These are phyloP conservation scores for Neuroscelio doddi DNA, from an alignment of 2,888 invertebrate species.

Conservation along the genomic window DNA sequence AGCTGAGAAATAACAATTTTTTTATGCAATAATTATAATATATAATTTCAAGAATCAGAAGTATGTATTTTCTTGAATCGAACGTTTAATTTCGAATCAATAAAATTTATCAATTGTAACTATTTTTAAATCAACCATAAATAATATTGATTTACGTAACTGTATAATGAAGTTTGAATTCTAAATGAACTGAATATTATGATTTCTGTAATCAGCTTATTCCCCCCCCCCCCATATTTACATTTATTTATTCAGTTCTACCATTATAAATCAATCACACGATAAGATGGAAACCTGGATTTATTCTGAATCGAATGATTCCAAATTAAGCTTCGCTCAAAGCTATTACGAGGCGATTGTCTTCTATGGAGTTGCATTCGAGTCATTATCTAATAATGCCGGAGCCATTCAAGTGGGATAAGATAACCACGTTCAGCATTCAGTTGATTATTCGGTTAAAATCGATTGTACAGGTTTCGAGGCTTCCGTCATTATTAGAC, in stretches of 20 bases:
- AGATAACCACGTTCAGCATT: conserved; percentile 34
- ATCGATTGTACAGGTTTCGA: conserved; percentile 28
- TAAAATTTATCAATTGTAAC: too few species aligned
- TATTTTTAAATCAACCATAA: too few species aligned
- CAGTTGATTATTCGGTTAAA: conserved; percentile 22
- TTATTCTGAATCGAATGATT: conserved; percentile 31
- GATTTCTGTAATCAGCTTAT: too few species aligned
- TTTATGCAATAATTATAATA: too few species aligned
- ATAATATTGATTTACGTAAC: too few species aligned
- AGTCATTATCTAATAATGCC: conserved; percentile 44
- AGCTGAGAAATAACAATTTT: too few species aligned
- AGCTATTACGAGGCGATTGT: conserved; percentile 41
- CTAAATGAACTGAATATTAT: too few species aligned
- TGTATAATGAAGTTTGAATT: too few species aligned
- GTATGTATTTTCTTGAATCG: too few species aligned
- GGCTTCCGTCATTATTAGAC: conserved; percentile 25
- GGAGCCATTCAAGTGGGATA: conserved; percentile 28
- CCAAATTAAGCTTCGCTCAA: conserved; percentile 32
- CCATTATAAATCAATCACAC: conserved; percentile 23
- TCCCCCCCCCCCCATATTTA: too few species aligned
- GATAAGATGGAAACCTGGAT: conserved; percentile 32
- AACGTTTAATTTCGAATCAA: too few species aligned
- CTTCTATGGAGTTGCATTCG: conserved; percentile 34
- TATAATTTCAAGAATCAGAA: too few species aligned
- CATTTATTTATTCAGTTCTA: conserved; percentile 2